Evolutionary conservation across 2,888 invertebrate species (phyloP).

Genomic region (Nemotelus pantherinus): DNA sequence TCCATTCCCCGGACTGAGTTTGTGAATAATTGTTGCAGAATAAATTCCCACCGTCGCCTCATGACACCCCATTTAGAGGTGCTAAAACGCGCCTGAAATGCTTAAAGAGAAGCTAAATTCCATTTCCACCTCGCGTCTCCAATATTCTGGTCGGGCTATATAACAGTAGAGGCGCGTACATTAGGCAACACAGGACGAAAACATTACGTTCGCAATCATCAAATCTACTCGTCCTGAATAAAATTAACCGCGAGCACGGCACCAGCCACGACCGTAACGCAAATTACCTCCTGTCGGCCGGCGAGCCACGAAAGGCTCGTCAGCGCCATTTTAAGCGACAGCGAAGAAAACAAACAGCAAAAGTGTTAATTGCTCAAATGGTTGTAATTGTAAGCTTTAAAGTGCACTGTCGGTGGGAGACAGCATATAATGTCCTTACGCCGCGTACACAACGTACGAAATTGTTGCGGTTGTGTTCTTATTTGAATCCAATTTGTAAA

Average conservation of each 20-base stretch:
- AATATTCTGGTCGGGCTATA: background rate
- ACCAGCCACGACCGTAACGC: constrained; percentile 5
- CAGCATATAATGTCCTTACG: constrained; percentile 41
- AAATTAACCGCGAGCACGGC: constrained; percentile 48
- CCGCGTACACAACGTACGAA: constrained; percentile 1
- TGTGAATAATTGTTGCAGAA: constrained; percentile 50
- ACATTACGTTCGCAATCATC: constrained; percentile 32
- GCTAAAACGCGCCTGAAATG: constrained; percentile 50
- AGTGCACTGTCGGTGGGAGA: constrained; percentile 54
- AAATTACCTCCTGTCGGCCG: constrained; percentile 34
- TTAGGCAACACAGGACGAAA: constrained; percentile 23
- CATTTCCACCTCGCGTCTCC: too few relatives aligned
- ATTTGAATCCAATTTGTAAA: background rate
- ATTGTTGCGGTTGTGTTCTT: constrained; percentile 23
- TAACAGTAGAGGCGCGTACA: background rate
- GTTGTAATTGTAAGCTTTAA: constrained; percentile 62
- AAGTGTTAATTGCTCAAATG: constrained; percentile 66
- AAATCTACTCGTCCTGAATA: constrained; percentile 49
- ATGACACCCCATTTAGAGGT: constrained; percentile 50
- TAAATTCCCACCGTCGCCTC: constrained; percentile 48
- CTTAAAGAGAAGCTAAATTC: constrained; percentile 38
- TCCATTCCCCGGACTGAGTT: constrained; percentile 48
- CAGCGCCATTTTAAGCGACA: constrained; percentile 34
- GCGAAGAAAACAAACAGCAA: constrained; percentile 61
- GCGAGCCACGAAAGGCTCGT: constrained; percentile 25